Base-by-base conservation (phyloP, 1,140 invertebrate genomes). In the Lordiphosa clarofinis region DNA sequence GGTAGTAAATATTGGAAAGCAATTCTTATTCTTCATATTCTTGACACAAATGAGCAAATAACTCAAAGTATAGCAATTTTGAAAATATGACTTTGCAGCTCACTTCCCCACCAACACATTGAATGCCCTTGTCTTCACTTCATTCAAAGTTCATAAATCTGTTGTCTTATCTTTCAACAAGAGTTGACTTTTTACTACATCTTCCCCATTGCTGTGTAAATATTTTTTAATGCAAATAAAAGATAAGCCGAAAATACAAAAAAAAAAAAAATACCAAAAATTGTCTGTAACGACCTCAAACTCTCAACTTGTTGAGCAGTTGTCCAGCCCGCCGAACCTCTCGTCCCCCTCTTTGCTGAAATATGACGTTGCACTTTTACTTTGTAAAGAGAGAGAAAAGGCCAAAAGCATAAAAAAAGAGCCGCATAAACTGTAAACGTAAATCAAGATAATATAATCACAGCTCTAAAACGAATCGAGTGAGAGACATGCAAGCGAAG, bases 391-490 rank as follows among this genome's bases (percentile, higher is more conserved):
- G 11, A 5, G 5, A 28, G 42, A n/a, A 19, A 31, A 15, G 39
- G 56, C 39, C 43, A 54, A 56, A 53, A 56, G 24, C 49, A 56
- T 13, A 43, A 48, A 39, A 54, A 54, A 43, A 38, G 19, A 36
- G 33, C 55, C 42, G 28, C 42, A 59, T 48, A 55, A 75, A 67
- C 74, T 64, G 71, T 81, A 72, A 74, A 81, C 70, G 61, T 67
- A 81, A 81, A 82, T 81, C 75, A 81, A 79, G 75, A 79, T 79
- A 79, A 56, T 67, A 81, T 73, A 79, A 79, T 79, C 75, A 72
- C 69, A 79, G 73, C 73, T 64, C 68, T 61, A 61, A 72, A 76
- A 61, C 60, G 59, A 76, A 76, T 72, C 69, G 58, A 76, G 63
- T 61, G 64, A 47, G 38, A 66, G 71, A 71, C 60, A 56, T 69